phyloP scores from a whole-genome alignment of 1,140 invertebrate genomes.

The Lepidurus apus region DNA sequence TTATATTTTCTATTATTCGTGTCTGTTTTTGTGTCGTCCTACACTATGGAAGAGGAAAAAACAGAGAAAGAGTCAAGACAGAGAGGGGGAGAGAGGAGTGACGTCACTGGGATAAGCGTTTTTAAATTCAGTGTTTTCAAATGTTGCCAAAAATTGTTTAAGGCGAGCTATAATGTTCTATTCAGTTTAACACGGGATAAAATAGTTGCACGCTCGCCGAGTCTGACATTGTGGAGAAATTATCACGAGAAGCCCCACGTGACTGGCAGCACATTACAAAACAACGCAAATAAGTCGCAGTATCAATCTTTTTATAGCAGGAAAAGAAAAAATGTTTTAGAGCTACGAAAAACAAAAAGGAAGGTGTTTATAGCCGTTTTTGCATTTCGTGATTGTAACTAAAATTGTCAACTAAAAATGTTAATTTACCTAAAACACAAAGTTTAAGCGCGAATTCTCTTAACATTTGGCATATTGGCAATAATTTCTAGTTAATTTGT shows the following conservation, averaged over 20 bases:
- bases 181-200: not conserved
- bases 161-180: not conserved
- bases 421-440: too few species aligned
- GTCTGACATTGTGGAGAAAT: not conserved
- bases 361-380: too few species aligned
- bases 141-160: not conserved
- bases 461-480: too few species aligned
- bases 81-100: not conserved
- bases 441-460: too few species aligned
- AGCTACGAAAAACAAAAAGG: too few species aligned
- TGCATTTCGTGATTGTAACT: too few species aligned
- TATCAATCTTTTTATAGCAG: not conserved
- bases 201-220: slow-evolving; percentile 12
- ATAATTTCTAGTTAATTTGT: too few species aligned
- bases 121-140: not conserved
- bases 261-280: not conserved
- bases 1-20: too few species aligned
- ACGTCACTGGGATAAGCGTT: not conserved
- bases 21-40: too few species aligned
- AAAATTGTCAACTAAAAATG: too few species aligned
- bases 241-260: slow-evolving; percentile 17
- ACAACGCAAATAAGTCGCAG: slow-evolving; percentile 18
- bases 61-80: too few species aligned
- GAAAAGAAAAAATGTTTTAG: not conserved
- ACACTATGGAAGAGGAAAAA: too few species aligned